A percentile compares a stretch with the other conserved stretches of the same genome.
Evolutionary conservation across 2,113 vertebrate genomes (phyloP).

Genomic region (Equus przewalskii): DNA sequence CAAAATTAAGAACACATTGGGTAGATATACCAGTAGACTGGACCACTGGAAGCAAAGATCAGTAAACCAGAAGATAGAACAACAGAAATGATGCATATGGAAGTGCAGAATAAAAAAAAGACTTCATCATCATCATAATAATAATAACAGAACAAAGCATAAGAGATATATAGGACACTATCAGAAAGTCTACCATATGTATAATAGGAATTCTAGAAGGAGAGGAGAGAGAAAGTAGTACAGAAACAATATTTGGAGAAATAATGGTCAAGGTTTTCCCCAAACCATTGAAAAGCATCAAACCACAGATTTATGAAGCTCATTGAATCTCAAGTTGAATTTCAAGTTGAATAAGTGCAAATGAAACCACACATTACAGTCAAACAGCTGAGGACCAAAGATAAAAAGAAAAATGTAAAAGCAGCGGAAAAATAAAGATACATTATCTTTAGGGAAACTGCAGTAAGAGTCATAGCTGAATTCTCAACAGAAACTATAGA

Average conservation of each 20-base stretch:
- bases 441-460: background rate
- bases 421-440: background rate
- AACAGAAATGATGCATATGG: background rate
- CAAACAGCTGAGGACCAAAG: background rate
- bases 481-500: background rate
- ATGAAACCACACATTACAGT: background rate
- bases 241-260: background rate
- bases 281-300: background rate
- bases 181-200: background rate
- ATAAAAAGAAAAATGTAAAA: background rate
- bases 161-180: background rate
- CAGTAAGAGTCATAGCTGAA: background rate
- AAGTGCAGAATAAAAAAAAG: background rate
- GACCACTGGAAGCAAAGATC: background rate
- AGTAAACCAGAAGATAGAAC: background rate
- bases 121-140: background rate
- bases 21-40: background rate
- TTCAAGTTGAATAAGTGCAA: background rate
- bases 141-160: background rate
- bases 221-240: background rate
- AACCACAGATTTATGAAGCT: background rate
- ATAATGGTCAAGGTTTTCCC: background rate
- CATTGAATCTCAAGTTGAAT: background rate
- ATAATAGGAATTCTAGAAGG: background rate
- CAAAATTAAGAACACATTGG: background rate